Base-by-base conservation (phyloP, 2,797 vertebrate genomes). In the Carapus acus region DNA sequence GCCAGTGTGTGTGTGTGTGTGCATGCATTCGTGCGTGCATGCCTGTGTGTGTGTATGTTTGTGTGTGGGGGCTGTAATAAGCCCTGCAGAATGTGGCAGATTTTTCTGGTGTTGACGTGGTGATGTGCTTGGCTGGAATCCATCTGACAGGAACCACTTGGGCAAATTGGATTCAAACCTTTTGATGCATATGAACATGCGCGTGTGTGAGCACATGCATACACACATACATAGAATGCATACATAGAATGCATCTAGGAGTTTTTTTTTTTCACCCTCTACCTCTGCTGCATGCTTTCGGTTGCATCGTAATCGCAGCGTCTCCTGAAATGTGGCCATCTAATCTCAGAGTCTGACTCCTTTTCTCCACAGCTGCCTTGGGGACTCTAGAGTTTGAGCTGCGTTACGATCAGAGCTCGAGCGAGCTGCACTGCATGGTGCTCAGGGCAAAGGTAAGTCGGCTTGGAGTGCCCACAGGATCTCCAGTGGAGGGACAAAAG, bases 331-430 rank as follows among this genome's bases (percentile, higher is more conserved):
- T 19, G 6, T 53, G 38, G 14, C 36, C 15, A 20, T 42, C 8
- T 40, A 12, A 18, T 49, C 29, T 55, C 20, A 58, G 33, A 13
- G n/a, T 37, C 17, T 12, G 8, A 1, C 31, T 1, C 17, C 14
- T 22, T 47, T 1, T 58, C 15, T 34, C 51, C 24, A 15, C 67
- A 93, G 91, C 91, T 4, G 72, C 89, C 8, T 73, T 93, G 70
- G 91, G 91, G 51, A 90, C 73, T 0, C 76, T 93, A 79, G 91
- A 93, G 73, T 93, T 93, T 48, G 86, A 90, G 64, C 73, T 93
- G 60, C 67, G 86, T 4, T 92, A 93, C 7, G 86, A 90, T 40
- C 88, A 69, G 67, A 83, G 80, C 43, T 84, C 82, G 61, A 90
- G 86, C 51, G 83, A 85, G 34, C 83, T 93, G 56, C 87, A 87